Evolutionary conservation across 2,113 vertebrate genomes (phyloP), one percentile per base, ranked within the genome.

Genomic region (Leptocoma aspasia): DNA sequence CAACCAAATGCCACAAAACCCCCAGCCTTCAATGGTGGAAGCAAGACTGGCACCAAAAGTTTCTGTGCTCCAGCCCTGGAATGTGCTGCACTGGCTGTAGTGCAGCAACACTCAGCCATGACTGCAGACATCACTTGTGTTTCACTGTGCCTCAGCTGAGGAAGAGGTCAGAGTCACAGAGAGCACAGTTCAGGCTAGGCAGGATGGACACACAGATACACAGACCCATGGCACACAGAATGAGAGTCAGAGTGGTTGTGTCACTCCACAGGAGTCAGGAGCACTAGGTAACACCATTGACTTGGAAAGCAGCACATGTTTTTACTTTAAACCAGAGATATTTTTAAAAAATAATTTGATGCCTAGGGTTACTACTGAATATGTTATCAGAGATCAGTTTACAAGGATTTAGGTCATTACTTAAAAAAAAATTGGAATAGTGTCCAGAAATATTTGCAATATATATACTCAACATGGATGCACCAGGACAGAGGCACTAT

Each of bases 391-490:
- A 97, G 97, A 98, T 98, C 97, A 96, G 91, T 98, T 98, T 98
- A 97, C 98, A 98, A 91, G 96, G 97, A 98, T 98, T 98, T 95
- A 93, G 92, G 95, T 97, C 97, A 98, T 98, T 98, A 98, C 96
- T 98, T 98, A 89, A 98, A 98, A 89, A 98, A 98, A 72, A 98
- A 98, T 95, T 95, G 95, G 95, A 98, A 98, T 97, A 97, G 97
- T 16, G n/a, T 82, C 56, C 63, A 66, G 73, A 87, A 73, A 82
- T 64, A 66, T 70, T 90, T 68, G 42, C n/a, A 73, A 68, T 42
- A 44, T 39, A 37, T 65, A 20, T 15, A 9, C 9, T 82, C 15
- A 60, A n/a, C 15, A 30, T 11, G 11, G 49, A 59, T 73, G 42
- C 31, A 79, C 15, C 39, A 78, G 30, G 56, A 90, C 53, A 82